Conservation (phyloP, 2,113 vertebrate genomes). For the Mixornis gularis region DNA sequence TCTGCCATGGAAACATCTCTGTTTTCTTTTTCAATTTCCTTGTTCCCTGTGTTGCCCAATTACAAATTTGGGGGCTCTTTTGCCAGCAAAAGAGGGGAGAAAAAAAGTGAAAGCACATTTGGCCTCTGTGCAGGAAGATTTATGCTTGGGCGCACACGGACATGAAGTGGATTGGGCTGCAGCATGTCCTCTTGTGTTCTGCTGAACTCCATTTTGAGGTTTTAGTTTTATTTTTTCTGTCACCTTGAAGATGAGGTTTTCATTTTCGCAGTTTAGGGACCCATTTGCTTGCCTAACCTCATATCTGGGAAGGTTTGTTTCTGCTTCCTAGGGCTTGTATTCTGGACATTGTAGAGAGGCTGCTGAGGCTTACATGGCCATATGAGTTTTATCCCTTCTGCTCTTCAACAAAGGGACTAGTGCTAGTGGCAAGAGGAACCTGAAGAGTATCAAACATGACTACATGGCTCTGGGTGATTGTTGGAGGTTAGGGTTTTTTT, state of each 20-base stretch:
- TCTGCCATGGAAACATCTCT: background rate
- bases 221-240: background rate
- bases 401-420: background rate
- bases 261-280: background rate
- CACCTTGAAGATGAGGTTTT: background rate
- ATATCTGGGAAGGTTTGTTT: background rate
- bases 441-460: background rate
- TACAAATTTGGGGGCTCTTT: background rate
- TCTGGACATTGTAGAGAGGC: background rate
- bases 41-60: background rate
- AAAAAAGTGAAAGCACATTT: background rate
- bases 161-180: background rate
- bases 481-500: background rate
- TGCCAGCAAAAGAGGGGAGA: background rate
- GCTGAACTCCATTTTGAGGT: background rate
- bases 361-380: background rate
- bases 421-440: background rate
- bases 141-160: background rate
- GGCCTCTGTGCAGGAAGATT: background rate
- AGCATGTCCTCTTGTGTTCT: background rate
- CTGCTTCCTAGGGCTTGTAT: background rate
- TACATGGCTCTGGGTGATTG: background rate
- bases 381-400: background rate
- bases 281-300: background rate
- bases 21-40: background rate